phyloP scores from a whole-genome alignment of 2,797 vertebrate genomes.

The Otus scops region DNA sequence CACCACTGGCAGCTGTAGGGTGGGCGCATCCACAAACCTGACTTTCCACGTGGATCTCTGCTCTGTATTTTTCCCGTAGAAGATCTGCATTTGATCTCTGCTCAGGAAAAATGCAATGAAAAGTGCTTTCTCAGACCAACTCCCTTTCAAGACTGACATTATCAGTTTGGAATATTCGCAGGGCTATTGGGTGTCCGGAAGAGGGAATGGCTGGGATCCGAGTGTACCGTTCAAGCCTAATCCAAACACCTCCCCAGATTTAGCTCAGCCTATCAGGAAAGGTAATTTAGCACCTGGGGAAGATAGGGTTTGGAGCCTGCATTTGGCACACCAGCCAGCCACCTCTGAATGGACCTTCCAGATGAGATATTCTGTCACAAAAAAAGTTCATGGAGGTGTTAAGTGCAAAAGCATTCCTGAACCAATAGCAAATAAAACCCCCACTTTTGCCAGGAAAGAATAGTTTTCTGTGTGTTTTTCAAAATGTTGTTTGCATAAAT shows the following conservation, averaged over 20 bases:
- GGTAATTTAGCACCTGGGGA: conserved; percentile 54
- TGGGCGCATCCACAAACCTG: background rate
- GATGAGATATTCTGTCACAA: conserved; percentile 46
- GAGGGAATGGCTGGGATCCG: conserved; percentile 15
- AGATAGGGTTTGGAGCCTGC: conserved; percentile 24
- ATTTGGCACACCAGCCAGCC: conserved; percentile 30
- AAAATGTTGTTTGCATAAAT: conserved; percentile 36
- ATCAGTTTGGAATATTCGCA: conserved; percentile 25
- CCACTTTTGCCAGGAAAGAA: background rate
- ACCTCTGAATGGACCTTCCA: conserved; percentile 68
- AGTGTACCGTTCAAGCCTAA: background rate
- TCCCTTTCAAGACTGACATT: conserved; percentile 1
- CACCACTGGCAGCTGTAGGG: background rate
- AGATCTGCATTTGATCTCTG: background rate
- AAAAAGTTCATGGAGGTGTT: conserved; percentile 63
- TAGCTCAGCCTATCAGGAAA: conserved; percentile 44
- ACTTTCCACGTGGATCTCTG: background rate
- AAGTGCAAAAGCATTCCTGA: conserved; percentile 71
- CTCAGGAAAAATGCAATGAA: background rate
- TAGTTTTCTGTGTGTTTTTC: background rate
- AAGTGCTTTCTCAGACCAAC: conserved; percentile 21
- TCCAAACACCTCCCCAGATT: conserved; percentile 48
- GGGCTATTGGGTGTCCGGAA: conserved; percentile 24
- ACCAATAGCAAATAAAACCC: background rate
- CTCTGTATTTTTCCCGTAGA: background rate